Percentiles rank a stretch among this genome's conserved stretches.
phyloP scores from a whole-genome alignment of 2,888 invertebrate genomes.

The Nycteola revayana region DNA sequence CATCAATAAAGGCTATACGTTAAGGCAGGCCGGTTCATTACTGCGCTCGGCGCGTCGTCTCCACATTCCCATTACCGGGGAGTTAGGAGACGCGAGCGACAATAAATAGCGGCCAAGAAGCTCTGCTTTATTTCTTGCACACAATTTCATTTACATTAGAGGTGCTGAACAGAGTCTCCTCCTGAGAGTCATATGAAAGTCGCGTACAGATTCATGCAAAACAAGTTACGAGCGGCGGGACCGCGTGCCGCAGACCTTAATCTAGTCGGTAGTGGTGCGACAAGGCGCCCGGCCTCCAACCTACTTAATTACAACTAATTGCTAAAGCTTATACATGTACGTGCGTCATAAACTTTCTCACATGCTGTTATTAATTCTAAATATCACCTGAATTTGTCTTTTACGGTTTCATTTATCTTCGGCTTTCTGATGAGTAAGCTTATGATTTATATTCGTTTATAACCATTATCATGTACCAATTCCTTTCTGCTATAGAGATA shows the following conservation, averaged over 20 bases:
- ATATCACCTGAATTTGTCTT: slow-evolving; percentile 52
- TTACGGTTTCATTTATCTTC: slow-evolving; percentile 32
- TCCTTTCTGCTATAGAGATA: too few species aligned
- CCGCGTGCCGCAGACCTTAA: slow-evolving; percentile 67
- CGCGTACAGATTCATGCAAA: slow-evolving; percentile 75
- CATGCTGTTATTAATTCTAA: slow-evolving; percentile 56
- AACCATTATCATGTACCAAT: slow-evolving; percentile 7
- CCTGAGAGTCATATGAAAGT: slow-evolving; percentile 71
- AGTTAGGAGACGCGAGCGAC: slow-evolving; percentile 74
- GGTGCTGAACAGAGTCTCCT: slow-evolving; percentile 69
- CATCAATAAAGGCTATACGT: slow-evolving; percentile 78
- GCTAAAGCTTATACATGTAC: slow-evolving; percentile 67
- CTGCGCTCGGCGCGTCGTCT: slow-evolving; percentile 60
- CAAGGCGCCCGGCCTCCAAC: slow-evolving; percentile 57
- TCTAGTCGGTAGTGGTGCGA: slow-evolving; percentile 63
- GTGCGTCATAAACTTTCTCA: slow-evolving; percentile 67
- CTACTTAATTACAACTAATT: slow-evolving; percentile 78
- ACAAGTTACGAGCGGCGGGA: slow-evolving; percentile 70
- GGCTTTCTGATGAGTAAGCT: slow-evolving; percentile 23
- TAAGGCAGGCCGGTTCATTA: slow-evolving; percentile 75
- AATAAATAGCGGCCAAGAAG: slow-evolving; percentile 75
- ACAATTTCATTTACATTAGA: slow-evolving; percentile 81
- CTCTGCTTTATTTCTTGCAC: slow-evolving; percentile 77
- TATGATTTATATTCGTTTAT: slow-evolving; percentile 25
- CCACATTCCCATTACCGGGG: slow-evolving; percentile 72